These are phyloP conservation scores for Colletes collaris DNA, from an alignment of 2,888 invertebrate species.

Conservation along the genomic window DNA sequence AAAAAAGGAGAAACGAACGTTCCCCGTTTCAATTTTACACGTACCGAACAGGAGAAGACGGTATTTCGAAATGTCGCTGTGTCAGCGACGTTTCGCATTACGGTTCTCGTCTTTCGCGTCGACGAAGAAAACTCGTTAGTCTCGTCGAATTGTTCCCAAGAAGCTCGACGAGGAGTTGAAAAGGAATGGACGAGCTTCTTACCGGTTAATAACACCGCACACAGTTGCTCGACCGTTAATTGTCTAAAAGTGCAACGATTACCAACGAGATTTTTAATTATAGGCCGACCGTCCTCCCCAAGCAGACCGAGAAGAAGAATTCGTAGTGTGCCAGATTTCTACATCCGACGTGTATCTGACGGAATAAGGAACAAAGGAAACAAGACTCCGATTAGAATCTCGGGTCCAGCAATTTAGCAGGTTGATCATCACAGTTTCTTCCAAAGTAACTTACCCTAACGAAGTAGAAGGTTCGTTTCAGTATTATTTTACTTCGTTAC, in stretches of 20 bases:
- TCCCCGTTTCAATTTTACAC: neutral
- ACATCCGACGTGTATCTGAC: no score
- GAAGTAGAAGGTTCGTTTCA: no score
- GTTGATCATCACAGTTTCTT: no score
- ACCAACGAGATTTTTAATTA: conserved; percentile 43
- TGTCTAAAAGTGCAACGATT: conserved; percentile 39
- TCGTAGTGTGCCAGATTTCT: no score
- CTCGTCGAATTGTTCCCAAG: conserved; percentile 33
- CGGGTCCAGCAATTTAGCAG: no score
- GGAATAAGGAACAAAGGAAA: no score
- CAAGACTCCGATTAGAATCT: no score
- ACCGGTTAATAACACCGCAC: conserved; percentile 47
- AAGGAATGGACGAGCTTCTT: conserved; percentile 17
- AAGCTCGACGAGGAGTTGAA: conserved; percentile 16
- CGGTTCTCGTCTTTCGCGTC: conserved; percentile 18
- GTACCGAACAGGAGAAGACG: neutral
- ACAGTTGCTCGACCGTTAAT: conserved; percentile 27
- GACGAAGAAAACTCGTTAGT: conserved; percentile 45
- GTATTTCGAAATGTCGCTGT: conserved; percentile 15
- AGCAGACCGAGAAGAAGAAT: no score
- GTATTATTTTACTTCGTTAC: no score
- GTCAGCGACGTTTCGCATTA: conserved; percentile 35
- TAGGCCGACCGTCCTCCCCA: neutral
- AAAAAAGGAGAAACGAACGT: neutral
- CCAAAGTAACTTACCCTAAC: no score